Percentiles rank a stretch among this genome's conserved stretches.
These are phyloP conservation scores for Anoplius nigerrimus DNA, from an alignment of 2,888 invertebrate species.

Conservation along the genomic window DNA sequence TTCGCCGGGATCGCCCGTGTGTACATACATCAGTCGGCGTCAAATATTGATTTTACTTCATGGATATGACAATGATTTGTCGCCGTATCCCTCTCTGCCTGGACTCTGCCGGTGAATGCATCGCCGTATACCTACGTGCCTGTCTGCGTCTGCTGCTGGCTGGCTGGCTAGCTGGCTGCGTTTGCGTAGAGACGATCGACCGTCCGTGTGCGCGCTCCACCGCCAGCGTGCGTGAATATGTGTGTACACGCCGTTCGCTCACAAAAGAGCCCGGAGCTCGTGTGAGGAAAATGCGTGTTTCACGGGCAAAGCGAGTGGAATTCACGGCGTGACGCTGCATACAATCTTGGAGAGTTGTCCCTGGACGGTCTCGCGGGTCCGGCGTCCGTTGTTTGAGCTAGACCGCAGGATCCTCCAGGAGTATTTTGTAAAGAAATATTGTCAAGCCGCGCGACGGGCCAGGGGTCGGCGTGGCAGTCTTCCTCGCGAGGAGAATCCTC, in stretches of 20 bases:
- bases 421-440: constrained; percentile 51
- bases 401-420: constrained; percentile 10
- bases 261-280: constrained; percentile 18
- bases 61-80: constrained; percentile 71
- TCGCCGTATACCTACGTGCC: constrained; percentile 10
- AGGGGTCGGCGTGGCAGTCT: constrained; percentile 11
- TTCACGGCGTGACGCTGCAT: constrained; percentile 11
- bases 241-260: constrained; percentile 5
- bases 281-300: constrained; percentile 46
- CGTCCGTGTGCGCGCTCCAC: too few relatives aligned
- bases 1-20: constrained; percentile 35
- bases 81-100: constrained; percentile 50
- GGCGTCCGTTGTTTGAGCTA: constrained; percentile 38
- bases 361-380: constrained; percentile 8
- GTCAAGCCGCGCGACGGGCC: constrained; percentile 23
- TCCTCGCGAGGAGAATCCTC: neutral
- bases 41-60: constrained; percentile 72
- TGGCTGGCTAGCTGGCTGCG: too few relatives aligned
- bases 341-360: constrained; percentile 33
- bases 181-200: too few relatives aligned
- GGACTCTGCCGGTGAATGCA: constrained; percentile 19
- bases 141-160: too few relatives aligned
- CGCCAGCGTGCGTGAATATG: constrained; percentile 2
- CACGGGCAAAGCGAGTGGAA: constrained; percentile 8
- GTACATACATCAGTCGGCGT: constrained; percentile 60